These are phyloP conservation scores for Isaurus tuberculatus DNA, from an alignment of 92 coral and sea anemone genomes.

Conservation along the genomic window DNA sequence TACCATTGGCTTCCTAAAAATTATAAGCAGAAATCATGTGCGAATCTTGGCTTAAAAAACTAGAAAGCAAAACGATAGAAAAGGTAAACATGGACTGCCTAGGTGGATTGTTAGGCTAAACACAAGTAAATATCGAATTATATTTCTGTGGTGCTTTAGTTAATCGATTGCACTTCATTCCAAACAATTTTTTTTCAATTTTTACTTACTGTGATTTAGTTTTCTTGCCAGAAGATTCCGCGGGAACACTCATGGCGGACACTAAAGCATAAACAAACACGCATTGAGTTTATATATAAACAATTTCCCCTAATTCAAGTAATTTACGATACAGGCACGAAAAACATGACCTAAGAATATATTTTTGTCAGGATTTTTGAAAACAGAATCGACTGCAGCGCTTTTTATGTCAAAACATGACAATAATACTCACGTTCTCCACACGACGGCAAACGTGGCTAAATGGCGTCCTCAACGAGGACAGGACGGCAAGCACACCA, in stretches of 20 bases:
- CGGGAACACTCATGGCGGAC: constrained; percentile 7
- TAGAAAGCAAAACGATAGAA: background rate
- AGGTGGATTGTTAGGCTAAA: background rate
- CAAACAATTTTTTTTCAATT: background rate
- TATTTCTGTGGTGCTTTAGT: constrained; percentile 5
- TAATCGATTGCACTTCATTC: constrained; percentile 1
- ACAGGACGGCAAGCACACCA: too few relatives aligned
- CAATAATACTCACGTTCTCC: too few relatives aligned
- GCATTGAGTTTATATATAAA: background rate
- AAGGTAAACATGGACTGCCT: constrained; percentile 2
- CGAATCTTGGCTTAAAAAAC: constrained; percentile 12
- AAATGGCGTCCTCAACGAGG: too few relatives aligned
- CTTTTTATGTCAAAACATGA: too few relatives aligned
- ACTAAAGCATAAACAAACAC: constrained; percentile 5
- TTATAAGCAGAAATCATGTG: constrained; percentile 1
- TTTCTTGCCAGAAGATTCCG: constrained; percentile 5
- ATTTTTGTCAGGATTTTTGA: constrained; percentile 1
- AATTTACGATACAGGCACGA: constrained; percentile 7
- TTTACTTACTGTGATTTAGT: background rate
- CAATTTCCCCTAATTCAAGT: background rate
- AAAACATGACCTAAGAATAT: background rate
- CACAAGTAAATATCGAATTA: constrained; percentile 14
- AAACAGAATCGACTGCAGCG: too few relatives aligned
- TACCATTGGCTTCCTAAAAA: constrained; percentile 47
- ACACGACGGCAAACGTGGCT: too few relatives aligned